Evolutionary conservation across 2,797 vertebrate species (phyloP).

Genomic region (Moxostoma hubbsi): DNA sequence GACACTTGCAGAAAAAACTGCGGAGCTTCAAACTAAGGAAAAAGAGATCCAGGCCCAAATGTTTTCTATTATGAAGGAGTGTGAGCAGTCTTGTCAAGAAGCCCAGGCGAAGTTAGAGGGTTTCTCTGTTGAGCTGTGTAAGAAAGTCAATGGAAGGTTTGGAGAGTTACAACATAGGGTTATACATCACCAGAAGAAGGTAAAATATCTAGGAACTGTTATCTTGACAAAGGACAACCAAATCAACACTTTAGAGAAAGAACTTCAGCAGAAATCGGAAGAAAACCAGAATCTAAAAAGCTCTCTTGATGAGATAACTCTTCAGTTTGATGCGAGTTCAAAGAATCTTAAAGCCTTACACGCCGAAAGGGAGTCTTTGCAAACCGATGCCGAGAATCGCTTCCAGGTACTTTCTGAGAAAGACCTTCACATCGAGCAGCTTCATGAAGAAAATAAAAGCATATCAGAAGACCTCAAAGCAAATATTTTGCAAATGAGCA

Average conservation of each 20-base stretch:
- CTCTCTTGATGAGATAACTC: constrained; percentile 80
- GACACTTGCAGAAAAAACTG: constrained; percentile 75
- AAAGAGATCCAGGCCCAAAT: constrained; percentile 74
- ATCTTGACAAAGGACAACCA: constrained; percentile 72
- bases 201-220: constrained; percentile 76
- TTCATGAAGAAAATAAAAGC: constrained; percentile 82
- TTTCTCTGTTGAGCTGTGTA: constrained; percentile 77
- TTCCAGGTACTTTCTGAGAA: constrained; percentile 83
- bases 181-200: constrained; percentile 72
- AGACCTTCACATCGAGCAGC: constrained; percentile 81
- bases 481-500: constrained; percentile 77
- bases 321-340: constrained; percentile 83
- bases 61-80: constrained; percentile 69
- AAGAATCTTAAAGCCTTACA: constrained; percentile 83
- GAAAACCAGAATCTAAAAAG: constrained; percentile 78
- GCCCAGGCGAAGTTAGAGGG: constrained; percentile 76
- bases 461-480: constrained; percentile 81
- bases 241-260: constrained; percentile 84
- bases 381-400: constrained; percentile 75
- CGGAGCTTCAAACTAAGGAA: constrained; percentile 77
- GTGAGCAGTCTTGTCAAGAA: constrained; percentile 76
- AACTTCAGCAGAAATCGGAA: constrained; percentile 75
- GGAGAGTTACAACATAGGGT: constrained; percentile 75
- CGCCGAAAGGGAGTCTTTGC: constrained; percentile 81
- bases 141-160: constrained; percentile 76